Base-by-base conservation (phyloP, 2,113 vertebrate genomes). In the Oreochromis niloticus region DNA sequence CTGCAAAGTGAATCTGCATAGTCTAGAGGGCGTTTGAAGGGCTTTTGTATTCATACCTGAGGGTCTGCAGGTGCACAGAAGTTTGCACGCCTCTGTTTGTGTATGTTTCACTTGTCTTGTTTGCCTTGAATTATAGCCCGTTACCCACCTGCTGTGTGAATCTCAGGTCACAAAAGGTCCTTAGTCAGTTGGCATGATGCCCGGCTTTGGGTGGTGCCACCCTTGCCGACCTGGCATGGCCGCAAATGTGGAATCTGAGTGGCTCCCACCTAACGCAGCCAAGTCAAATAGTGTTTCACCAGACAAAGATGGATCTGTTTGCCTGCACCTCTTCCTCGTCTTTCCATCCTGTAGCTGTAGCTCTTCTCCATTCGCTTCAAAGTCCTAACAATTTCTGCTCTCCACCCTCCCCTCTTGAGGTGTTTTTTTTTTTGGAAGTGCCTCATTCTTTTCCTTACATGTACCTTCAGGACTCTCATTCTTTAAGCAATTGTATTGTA, bases 141-240 rank as follows among this genome's bases (percentile, higher is more conserved):
- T 94, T 88, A 87, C 54, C 86, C 90, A 93, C 91, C 93, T 91
- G 88, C 92, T 85, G 84, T 90, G 85, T 85, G 83, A 85, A 88
- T 91, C 88, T 87, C 12, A 73, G 89, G 89, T 93, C 92, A 95
- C 75, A 87, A 94, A 93, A 87, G 80, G 88, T 91, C 80, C 32
- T 81, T 52, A 32, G 83, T 75, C 75, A 22, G 17, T 79, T 96
- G 80, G 85, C 54, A 3, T 32, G 4, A 6, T 63, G 87, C 85
- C 84, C 79, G 9, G 84, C 24, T 46, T 83, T 85, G 89, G 84
- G 88, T 59, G 57, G 83, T 83, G 59, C 91, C 88, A 52, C 63
- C 52, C 5, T 93, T 43, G 88, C 43, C 11, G 66, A 34, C 81
- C 80, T 90, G 85, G 85, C 82, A 89, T 85, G 56, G 85, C 75